Conservation (phyloP, 2,113 vertebrate species). For the Hippocampus barbouri region DNA sequence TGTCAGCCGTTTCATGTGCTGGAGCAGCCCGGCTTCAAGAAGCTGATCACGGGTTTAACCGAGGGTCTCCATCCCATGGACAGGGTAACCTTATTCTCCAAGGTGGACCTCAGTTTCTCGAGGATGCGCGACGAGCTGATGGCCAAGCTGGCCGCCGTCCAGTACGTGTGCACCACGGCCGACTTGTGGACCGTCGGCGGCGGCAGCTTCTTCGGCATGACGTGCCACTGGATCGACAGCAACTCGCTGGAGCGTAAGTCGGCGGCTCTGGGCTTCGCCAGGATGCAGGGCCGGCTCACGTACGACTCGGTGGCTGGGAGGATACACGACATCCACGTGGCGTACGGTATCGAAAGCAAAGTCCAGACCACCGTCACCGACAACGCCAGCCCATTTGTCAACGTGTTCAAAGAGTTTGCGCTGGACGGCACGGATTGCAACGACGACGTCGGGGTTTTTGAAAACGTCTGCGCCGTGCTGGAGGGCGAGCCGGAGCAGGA, state of each 20-base stretch:
- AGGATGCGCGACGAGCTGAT: conserved; percentile 66
- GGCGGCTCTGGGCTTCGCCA: conserved; percentile 57
- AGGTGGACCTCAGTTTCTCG: conserved; percentile 61
- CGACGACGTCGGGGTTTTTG: conserved; percentile 61
- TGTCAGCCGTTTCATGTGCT: conserved; percentile 69
- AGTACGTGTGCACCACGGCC: conserved; percentile 71
- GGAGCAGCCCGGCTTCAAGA: conserved; percentile 68
- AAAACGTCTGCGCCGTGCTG: conserved; percentile 58
- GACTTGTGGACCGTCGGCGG: conserved; percentile 65
- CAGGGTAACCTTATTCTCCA: conserved; percentile 60
- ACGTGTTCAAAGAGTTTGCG: conserved; percentile 65
- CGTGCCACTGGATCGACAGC: conserved; percentile 68
- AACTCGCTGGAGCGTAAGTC: conserved; percentile 65
- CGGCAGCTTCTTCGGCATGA: conserved; percentile 71
- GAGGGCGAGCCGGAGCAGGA: conserved; percentile 64
- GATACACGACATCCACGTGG: conserved; percentile 65
- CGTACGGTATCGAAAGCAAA: conserved; percentile 68
- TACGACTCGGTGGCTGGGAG: conserved; percentile 57
- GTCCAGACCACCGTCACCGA: conserved; percentile 66
- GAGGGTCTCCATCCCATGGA: conserved; percentile 65
- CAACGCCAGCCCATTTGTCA: conserved; percentile 67
- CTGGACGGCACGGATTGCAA: conserved; percentile 47
- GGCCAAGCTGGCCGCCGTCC: conserved; percentile 53
- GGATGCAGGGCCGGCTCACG: conserved; percentile 55
- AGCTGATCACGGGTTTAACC: conserved; percentile 63